Evolutionary conservation across 2,797 vertebrate genomes (phyloP).

Genomic region (Scolopax bukidnonensis): DNA sequence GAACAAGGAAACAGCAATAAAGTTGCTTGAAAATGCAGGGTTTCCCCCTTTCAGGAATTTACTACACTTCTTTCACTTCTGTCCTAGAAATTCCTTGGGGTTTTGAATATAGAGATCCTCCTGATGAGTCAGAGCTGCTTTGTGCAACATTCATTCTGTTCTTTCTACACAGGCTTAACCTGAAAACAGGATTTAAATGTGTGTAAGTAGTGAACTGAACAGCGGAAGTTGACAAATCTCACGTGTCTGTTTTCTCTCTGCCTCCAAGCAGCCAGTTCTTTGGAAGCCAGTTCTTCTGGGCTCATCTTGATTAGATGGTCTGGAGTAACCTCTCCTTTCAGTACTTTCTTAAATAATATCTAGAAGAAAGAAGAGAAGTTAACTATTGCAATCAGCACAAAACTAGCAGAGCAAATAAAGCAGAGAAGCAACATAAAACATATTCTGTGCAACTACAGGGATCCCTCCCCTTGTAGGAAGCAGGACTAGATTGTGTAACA

Average conservation of each 20-base stretch:
- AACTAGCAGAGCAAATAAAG: background rate
- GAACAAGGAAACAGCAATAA: background rate
- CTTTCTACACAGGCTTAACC: background rate
- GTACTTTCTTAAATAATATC: conserved; percentile 93
- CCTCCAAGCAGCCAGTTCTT: conserved; percentile 97
- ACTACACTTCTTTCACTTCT: background rate
- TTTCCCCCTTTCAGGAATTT: background rate
- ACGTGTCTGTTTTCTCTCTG: conserved; percentile 97
- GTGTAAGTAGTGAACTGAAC: background rate
- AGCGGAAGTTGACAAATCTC: conserved; percentile 54
- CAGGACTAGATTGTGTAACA: background rate
- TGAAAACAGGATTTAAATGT: background rate
- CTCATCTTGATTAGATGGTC: conserved; percentile 95
- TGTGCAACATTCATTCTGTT: background rate
- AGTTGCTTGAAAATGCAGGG: background rate
- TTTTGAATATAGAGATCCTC: background rate
- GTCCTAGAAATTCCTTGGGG: background rate
- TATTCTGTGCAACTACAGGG: background rate
- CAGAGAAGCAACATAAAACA: background rate
- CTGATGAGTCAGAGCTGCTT: background rate
- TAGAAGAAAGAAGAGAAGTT: conserved; percentile 57
- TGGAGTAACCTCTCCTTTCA: conserved; percentile 95
- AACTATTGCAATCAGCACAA: background rate
- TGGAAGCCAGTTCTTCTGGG: conserved; percentile 96
- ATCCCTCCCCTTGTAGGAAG: background rate